Base-by-base conservation (phyloP, 64 coral and sea anemone species). In the Cladopsammia gracilis region DNA sequence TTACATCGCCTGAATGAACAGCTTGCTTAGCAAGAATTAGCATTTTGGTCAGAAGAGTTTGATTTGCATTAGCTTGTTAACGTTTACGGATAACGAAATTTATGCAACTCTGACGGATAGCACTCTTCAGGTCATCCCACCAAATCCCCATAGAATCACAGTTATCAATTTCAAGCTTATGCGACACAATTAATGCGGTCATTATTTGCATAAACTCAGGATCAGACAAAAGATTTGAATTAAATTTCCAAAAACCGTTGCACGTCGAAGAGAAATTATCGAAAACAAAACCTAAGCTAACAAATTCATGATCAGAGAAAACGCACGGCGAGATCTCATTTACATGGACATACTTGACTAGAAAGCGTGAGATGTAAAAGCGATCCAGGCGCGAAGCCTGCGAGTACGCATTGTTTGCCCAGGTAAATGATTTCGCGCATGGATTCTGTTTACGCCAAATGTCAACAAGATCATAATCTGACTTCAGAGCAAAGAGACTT, bases 111-210 rank as follows among this genome's bases (percentile, higher is more conserved):
- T 9, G 18, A 50, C 86, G 64, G 3, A 93, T 51, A 14, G 16
- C 25, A 6, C 9, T 0, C 20, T 93, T 93, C 25, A 83, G 54
- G 16, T 68, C 25, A 8, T 93, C 91, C 91, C 91, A 93, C 83
- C 91, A 93, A 25, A 49, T 67, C 7, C 59, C 70, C 24, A 79
- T 44, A 11, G 84, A 87, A 8, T 34, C 20, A 70, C 78, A 93
- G 18, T 44, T 16, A 12, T 5, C 4, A 0, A 25, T 69, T 3
- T 7, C 3, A 6, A 22, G 48, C 25, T 34, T 62, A 20, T 22
- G 62, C 44, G 25, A 47, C 48, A 2, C 43, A 44, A 83, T 84
- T 65, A 49, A 45, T 64, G 14, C 47, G 19, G 70, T 61, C 75
- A 76, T 78, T 78, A 0, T 25, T 4, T 3, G 48, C 20, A 12